Evolutionary conservation across 2,797 vertebrate genomes (phyloP), one percentile per base, ranked within the genome.

Genomic region (Anguilla marmorata): DNA sequence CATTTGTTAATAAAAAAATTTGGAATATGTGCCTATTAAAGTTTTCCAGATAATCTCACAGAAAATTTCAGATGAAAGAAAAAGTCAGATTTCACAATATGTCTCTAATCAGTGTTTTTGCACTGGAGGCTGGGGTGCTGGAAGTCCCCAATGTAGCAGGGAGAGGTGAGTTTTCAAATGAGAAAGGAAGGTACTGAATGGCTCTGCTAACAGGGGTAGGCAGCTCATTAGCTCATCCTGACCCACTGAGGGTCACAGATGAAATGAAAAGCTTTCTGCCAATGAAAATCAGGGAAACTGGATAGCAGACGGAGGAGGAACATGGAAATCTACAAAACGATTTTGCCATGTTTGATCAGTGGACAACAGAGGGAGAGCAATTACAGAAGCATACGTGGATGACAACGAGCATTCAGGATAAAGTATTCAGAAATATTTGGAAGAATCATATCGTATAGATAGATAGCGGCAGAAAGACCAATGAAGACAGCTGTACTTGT

Each of bases 151-250:
- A 63, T 63, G 58, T 24, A 63, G 58, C 19, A n/a, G 66, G 24
- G 27, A 69, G 74, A 76, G 66, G 82, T 87, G 89, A 86, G 41
- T 60, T 90, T 89, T 91, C 86, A 92, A 80, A 87, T 90, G 92
- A 92, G 92, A 91, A 84, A 90, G 93, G 27, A 30, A 27, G n/a
- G 66, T 72, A 30, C 8, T 27, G n/a, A 11, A 30, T 72, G 66
- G 66, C 66, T 72, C 2, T 72, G 30, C 66, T 72, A 27, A 72
- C 66, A 72, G 66, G 24, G n/a, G 27, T 63, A 11, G 66, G 66
- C 8, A 27, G n/a, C 5, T 30, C 76, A 48, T 24, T 80, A 41
- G 11, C 3, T 21, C 74, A 79, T 27, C 30, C 50, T 50, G 5
- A 50, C 50, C 9, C 54, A 56, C 50, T 52, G 72, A 76, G 72